Percentiles rank a stretch among this genome's conserved stretches.
Conservation (phyloP, 2,888 invertebrate genomes). For the Raillietiella orientalis region DNA sequence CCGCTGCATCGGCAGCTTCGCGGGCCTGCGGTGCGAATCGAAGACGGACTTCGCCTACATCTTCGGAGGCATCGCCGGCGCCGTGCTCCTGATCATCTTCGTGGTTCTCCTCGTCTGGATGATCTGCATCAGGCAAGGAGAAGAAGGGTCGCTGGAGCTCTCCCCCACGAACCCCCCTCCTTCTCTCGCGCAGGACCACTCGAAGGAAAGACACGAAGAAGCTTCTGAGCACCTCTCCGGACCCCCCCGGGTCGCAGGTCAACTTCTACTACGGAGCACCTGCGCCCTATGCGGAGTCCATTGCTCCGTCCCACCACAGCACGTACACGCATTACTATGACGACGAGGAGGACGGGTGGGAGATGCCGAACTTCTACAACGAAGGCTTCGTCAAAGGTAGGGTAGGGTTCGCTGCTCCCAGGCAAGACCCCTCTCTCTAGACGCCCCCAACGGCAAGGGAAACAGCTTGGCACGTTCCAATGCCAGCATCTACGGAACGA, state of each 20-base stretch:
- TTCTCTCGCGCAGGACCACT: not conserved
- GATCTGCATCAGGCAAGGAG: slow-evolving; percentile 63
- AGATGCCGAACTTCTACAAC: slow-evolving; percentile 88
- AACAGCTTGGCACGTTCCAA: slow-evolving; percentile 72
- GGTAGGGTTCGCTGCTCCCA: too few species aligned
- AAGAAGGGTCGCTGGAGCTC: slow-evolving; percentile 14
- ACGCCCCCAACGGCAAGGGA: slow-evolving; percentile 67
- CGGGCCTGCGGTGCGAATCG: slow-evolving; percentile 54
- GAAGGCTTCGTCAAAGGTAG: slow-evolving; percentile 60
- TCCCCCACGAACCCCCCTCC: not conserved
- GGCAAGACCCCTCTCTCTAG: too few species aligned
- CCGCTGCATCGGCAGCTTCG: slow-evolving; percentile 66
- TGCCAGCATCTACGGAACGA: slow-evolving; percentile 58
- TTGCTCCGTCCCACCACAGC: slow-evolving; percentile 76
- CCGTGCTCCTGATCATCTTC: slow-evolving; percentile 72
- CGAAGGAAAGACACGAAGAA: slow-evolving; percentile 42
- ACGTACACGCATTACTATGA: slow-evolving; percentile 86
- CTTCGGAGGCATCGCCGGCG: slow-evolving; percentile 69
- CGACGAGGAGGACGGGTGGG: slow-evolving; percentile 86
- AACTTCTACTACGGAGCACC: slow-evolving; percentile 88
- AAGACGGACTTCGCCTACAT: slow-evolving; percentile 87
- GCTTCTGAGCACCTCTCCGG: slow-evolving; percentile 52
- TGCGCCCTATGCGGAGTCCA: slow-evolving; percentile 75
- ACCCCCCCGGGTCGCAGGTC: slow-evolving; percentile 70
- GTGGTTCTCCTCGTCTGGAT: slow-evolving; percentile 80